Evolutionary conservation across 35 echinoderm and acorn worm species (phyloP), one percentile per base, ranked within the genome.

Genomic region (Acanthaster planci): DNA sequence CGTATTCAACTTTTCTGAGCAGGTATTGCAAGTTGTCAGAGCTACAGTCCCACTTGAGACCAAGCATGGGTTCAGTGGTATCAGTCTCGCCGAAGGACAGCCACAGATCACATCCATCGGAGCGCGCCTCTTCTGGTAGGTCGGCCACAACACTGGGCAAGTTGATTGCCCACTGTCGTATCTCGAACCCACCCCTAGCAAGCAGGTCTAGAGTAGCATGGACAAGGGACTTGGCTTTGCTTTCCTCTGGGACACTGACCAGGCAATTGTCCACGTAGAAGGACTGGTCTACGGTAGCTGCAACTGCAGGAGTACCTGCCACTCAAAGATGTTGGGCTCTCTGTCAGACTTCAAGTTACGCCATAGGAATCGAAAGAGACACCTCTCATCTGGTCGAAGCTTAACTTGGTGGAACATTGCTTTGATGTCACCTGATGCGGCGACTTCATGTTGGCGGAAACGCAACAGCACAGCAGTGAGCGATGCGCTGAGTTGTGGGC

Each of bases 241-340:
- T 23, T 15, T 14, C 30, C 40, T 19, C 40, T 7, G 76, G 51
- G 80, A 92, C 38, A 17, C 83, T 80, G 21, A 40, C 80, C 42
- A 92, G 16, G 21, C 90, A 40, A 51, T 92, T 83, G 39, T 92
- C 90, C 16, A 92, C 83, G 52, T 87, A 92, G 57, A 92, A 92
- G 31, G 67, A 67, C 22, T 82, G 38, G 56, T 68, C 38, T n/a
- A 60, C 76, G 19, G 39, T 27, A 7, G 84, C 7, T 30, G 59
- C 59, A 14, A 79, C 77, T 21, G 53, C 67, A 40, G 40, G 47
- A 86, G 89, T 6, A 92, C 89, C 5, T 9, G 50, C 84, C 85
- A 79, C 22, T 60, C 40, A 58, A 80, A 92, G 12, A 86, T 84
- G 26, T 27, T 39, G 14, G 68, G 52, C 0, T 64, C 44, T 5